These are phyloP conservation scores for Corythornis cristatus DNA, from an alignment of 2,113 vertebrate genomes.

Conservation along the genomic window DNA sequence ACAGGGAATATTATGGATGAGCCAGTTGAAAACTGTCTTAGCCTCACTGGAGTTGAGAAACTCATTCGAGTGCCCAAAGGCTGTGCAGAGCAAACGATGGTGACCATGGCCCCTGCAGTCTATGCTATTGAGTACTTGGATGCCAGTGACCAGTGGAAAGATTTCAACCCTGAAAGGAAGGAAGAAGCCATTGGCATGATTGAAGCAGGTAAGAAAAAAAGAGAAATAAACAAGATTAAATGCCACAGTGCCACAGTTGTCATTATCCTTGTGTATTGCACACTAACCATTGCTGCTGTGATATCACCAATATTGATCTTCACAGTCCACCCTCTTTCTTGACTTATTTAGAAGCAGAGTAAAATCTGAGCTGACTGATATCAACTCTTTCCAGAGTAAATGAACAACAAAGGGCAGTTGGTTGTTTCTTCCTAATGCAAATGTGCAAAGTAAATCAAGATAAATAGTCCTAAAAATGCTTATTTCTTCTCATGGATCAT, in stretches of 20 bases:
- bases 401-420: background rate
- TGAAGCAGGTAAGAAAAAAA: constrained; percentile 60
- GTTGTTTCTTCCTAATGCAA: background rate
- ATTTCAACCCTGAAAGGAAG: constrained; percentile 65
- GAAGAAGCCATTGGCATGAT: constrained; percentile 71
- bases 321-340: background rate
- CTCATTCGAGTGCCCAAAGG: constrained; percentile 75
- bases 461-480: background rate
- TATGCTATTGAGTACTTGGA: constrained; percentile 80
- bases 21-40: constrained; percentile 70
- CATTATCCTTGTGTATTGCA: fast-evolving
- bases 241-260: too few relatives aligned
- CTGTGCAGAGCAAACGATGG: constrained; percentile 83
- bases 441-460: background rate
- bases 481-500: background rate
- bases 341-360: background rate
- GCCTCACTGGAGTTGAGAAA: constrained; percentile 54
- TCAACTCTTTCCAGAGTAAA: background rate
- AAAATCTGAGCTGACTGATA: background rate
- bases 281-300: background rate
- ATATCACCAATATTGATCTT: background rate
- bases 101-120: constrained; percentile 72
- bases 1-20: constrained; percentile 48
- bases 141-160: constrained; percentile 71
- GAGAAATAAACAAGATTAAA: too few relatives aligned